Evolutionary conservation across 2,113 vertebrate genomes (phyloP).

Genomic region (Sinocyclocheilus anophthalmus): DNA sequence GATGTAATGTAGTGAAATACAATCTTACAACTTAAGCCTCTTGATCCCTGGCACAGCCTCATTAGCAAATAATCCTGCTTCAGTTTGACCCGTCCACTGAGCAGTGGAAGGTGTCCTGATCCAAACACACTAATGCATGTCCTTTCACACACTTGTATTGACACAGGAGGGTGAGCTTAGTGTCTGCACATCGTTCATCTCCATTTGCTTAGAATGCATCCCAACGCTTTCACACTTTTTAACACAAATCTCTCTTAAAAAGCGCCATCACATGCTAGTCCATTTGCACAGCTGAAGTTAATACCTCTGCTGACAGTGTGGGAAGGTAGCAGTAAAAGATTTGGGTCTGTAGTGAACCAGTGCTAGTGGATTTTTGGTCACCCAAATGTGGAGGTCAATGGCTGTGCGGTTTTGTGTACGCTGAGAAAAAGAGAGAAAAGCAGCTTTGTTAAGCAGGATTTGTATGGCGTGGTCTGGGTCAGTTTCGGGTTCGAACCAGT

Average conservation of each 20-base stretch:
- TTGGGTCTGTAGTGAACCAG: not conserved
- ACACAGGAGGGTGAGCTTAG: constrained; percentile 55
- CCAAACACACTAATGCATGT: constrained; percentile 45
- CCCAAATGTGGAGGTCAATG: constrained; percentile 22
- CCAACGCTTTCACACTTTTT: constrained; percentile 43
- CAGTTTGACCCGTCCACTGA: not conserved
- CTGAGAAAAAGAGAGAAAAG: not conserved
- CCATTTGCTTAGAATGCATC: constrained; percentile 61
- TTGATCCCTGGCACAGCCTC: not conserved
- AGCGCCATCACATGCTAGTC: not conserved
- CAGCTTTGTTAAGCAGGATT: constrained; percentile 1
- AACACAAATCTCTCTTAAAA: constrained; percentile 19
- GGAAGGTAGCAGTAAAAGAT: constrained; percentile 34
- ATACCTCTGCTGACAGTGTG: not conserved
- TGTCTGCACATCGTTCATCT: constrained; percentile 34
- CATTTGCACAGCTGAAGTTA: constrained; percentile 43
- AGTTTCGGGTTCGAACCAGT: constrained; percentile 36
- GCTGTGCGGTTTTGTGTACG: not conserved
- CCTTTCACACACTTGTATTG: constrained; percentile 65
- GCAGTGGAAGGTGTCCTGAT: constrained; percentile 15
- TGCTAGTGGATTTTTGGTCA: constrained; percentile 13
- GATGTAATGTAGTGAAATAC: not conserved
- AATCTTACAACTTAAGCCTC: too few species aligned
- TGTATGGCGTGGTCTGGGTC: constrained; percentile 23
- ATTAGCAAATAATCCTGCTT: not conserved